phyloP scores from a whole-genome alignment of 30 jellyfish, hydroid and myxozoan species.

The Turritopsis rubra region DNA sequence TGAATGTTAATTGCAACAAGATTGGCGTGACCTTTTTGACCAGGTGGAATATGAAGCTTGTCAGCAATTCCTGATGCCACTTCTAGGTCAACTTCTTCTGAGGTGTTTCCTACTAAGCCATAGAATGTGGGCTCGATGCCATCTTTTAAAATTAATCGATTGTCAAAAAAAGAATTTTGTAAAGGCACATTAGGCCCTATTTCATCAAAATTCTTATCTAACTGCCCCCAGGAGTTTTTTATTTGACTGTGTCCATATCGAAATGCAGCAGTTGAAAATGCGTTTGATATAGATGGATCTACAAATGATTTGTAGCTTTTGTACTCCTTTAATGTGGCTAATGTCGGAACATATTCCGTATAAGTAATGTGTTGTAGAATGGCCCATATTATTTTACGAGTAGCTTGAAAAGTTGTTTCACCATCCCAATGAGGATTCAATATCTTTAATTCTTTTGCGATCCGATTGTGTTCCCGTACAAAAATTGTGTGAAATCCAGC shows the following conservation, averaged over 20 bases:
- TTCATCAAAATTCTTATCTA: conserved; percentile 16
- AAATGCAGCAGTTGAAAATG: conserved; percentile 41
- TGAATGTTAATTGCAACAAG: conserved; percentile 40
- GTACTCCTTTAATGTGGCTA: neutral
- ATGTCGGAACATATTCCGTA: conserved; percentile 28
- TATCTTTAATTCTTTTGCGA: conserved; percentile 16
- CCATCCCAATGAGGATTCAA: conserved; percentile 43
- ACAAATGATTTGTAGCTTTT: conserved; percentile 25
- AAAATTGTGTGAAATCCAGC: conserved; percentile 32
- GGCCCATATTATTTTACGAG: conserved; percentile 47
- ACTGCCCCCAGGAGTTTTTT: conserved; percentile 17
- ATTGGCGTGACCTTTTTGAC: conserved; percentile 13
- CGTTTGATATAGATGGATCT: conserved; percentile 23
- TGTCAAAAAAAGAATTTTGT: conserved; percentile 16
- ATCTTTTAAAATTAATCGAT: neutral
- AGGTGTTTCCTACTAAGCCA: conserved; percentile 34
- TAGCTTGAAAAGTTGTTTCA: conserved; percentile 18
- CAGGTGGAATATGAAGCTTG: conserved; percentile 15
- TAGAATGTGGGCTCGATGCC: conserved; percentile 34
- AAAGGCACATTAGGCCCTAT: neutral
- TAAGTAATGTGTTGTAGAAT: conserved; percentile 32
- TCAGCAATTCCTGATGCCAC: conserved; percentile 18
- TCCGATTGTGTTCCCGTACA: conserved; percentile 47
- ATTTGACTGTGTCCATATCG: conserved; percentile 46
- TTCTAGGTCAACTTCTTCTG: conserved; percentile 23